Evolutionary conservation across 1,140 invertebrate species (phyloP).

Genomic region (Drosophila eugracilis): DNA sequence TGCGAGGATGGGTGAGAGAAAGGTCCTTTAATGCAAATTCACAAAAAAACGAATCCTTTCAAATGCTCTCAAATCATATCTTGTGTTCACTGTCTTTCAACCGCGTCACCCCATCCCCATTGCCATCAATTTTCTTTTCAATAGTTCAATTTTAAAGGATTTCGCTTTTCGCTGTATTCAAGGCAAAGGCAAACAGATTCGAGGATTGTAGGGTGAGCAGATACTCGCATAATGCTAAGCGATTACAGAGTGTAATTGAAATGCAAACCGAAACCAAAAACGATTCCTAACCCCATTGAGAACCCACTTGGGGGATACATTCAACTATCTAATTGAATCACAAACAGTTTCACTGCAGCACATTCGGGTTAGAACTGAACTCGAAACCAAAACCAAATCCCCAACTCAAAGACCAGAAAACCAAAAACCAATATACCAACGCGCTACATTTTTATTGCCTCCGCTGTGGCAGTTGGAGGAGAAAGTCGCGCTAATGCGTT

Average conservation of each 20-base stretch:
- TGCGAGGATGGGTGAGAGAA: conserved; percentile 12
- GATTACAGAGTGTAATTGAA: conserved; percentile 57
- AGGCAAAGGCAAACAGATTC: conserved; percentile 24
- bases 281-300: conserved; percentile 1
- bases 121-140: conserved; percentile 11
- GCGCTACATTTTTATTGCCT: conserved; percentile 29
- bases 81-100: background rate
- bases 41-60: conserved; percentile 31
- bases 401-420: conserved; percentile 12
- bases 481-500: conserved; percentile 48
- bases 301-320: conserved; percentile 3
- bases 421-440: conserved; percentile 1
- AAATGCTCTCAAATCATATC: conserved; percentile 15
- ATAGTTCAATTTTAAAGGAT: conserved; percentile 46
- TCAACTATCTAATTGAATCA: conserved; percentile 42
- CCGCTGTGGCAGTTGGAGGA: background rate
- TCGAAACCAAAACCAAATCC: background rate
- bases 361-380: conserved; percentile 7
- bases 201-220: conserved; percentile 7
- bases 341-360: conserved; percentile 7
- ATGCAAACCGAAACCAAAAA: conserved; percentile 22
- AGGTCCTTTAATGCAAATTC: conserved; percentile 30
- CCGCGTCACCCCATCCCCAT: background rate
- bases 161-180: conserved; percentile 28
- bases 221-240: conserved; percentile 34